These are phyloP conservation scores for Lasioglossum marginatum DNA, from an alignment of 2,888 invertebrate species.

Conservation along the genomic window DNA sequence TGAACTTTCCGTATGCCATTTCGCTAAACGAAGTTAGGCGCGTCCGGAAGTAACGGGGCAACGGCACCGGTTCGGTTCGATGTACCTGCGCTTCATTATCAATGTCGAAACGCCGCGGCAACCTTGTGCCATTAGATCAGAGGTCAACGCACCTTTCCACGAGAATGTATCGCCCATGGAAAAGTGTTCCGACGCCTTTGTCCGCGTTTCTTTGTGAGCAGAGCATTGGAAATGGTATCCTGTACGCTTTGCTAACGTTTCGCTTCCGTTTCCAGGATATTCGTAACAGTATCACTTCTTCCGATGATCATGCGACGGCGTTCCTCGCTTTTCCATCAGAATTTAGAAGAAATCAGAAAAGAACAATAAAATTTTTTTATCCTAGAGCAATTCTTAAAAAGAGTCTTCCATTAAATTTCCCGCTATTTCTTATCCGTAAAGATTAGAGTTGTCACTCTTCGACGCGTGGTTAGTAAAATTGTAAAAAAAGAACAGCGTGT, in stretches of 20 bases:
- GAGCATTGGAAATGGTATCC: background rate
- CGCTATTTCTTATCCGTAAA: too few species aligned
- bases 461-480: too few species aligned
- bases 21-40: conserved; percentile 50
- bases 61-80: conserved; percentile 45
- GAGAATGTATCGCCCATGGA: background rate
- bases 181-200: conserved; percentile 8
- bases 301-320: background rate
- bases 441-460: too few species aligned
- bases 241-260: background rate
- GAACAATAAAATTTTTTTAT: background rate
- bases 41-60: conserved; percentile 60
- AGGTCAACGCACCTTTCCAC: conserved; percentile 1
- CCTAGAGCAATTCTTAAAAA: background rate
- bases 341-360: background rate
- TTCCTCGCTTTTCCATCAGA: background rate
- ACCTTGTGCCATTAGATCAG: conserved; percentile 4
- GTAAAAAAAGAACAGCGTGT: too few species aligned
- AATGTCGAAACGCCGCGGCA: conserved; percentile 63
- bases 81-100: conserved; percentile 64
- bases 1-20: conserved; percentile 24
- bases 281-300: background rate
- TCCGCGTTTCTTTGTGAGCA: background rate
- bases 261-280: conserved; percentile 9
- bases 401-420: too few species aligned